Base-by-base conservation (phyloP, 2,888 invertebrate genomes). In the Yponomeuta cagnagella region DNA sequence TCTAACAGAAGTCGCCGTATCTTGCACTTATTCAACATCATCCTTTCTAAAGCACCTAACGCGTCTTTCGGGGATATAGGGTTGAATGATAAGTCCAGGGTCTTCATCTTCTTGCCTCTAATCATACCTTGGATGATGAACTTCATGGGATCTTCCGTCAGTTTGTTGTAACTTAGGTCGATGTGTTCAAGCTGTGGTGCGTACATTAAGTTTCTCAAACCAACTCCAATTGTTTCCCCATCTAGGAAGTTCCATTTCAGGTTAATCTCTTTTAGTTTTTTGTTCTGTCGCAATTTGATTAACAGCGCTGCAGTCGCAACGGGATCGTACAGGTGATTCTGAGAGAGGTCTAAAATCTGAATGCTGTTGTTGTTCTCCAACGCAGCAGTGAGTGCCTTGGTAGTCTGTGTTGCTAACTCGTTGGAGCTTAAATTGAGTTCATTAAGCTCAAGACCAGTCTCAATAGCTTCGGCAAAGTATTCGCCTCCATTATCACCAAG, bases 311-410 rank as follows among this genome's bases (percentile, higher is more conserved):
- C 63, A 5, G 68, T 48, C 15, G 58, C 0, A 73, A 70, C 5
- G 73, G 72, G 72, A 71, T 10, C 48, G 64, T 37, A 72, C 70
- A 83, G 75, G 48, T 77, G 77, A 72, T 84, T 86, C 83, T 82
- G 82, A 0, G 83, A 84, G 23, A 84, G 48, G 52, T 69, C 65
- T 15, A 69, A n/a, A 33, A 23, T 63, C 31, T 31, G 33, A 3
- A 71, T 12, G 12, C 63, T 23, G 10, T 37, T 58, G 33, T 69
- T 8, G 10, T n/a, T 68, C 30, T 68, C 68, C 6, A 43, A 68
- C 10, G 68, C 48, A 48, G 6, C 37, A 23, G 43, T 58, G 15
- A 69, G 31, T 15, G 69, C n/a, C 23, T 69, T 58, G 6, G 10
- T 23, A 58, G 69, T 15, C 9, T 1, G 30, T 15, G 12, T 1